These are phyloP conservation scores for Spermophilus dauricus DNA, from an alignment of 2,113 vertebrate genomes.

Conservation along the genomic window DNA sequence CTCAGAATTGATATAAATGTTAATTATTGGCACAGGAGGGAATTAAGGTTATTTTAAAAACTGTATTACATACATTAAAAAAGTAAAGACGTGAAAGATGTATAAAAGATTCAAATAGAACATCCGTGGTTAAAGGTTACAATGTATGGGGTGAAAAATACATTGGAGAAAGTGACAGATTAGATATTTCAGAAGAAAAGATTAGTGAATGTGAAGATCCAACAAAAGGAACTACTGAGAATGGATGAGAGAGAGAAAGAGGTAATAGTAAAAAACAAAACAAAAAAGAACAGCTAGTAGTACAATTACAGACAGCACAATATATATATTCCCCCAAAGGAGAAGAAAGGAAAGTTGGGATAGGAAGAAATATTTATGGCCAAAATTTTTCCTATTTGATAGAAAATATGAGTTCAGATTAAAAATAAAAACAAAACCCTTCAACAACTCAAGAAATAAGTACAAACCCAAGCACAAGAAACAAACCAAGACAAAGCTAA, in stretches of 20 bases:
- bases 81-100: not conserved
- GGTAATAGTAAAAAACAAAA: not conserved
- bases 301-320: not conserved
- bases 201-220: not conserved
- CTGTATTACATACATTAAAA: not conserved
- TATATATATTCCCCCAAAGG: not conserved
- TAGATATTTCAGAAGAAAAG: constrained; percentile 26
- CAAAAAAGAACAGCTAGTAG: not conserved
- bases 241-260: not conserved
- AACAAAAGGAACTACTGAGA: not conserved
- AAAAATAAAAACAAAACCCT: not conserved
- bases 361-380: not conserved
- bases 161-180: not conserved
- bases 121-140: not conserved
- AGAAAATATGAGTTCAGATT: not conserved
- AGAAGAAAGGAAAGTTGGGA: not conserved
- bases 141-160: not conserved
- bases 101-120: not conserved
- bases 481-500: not conserved
- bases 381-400: not conserved
- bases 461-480: not conserved
- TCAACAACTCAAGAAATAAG: not conserved
- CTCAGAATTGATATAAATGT: not conserved
- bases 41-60: constrained; percentile 38
- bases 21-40: not conserved